A percentile compares a stretch with the other conserved stretches of the same genome.
Evolutionary conservation across 2,113 vertebrate species (phyloP).

Genomic region (Hemiscyllium ocellatum): DNA sequence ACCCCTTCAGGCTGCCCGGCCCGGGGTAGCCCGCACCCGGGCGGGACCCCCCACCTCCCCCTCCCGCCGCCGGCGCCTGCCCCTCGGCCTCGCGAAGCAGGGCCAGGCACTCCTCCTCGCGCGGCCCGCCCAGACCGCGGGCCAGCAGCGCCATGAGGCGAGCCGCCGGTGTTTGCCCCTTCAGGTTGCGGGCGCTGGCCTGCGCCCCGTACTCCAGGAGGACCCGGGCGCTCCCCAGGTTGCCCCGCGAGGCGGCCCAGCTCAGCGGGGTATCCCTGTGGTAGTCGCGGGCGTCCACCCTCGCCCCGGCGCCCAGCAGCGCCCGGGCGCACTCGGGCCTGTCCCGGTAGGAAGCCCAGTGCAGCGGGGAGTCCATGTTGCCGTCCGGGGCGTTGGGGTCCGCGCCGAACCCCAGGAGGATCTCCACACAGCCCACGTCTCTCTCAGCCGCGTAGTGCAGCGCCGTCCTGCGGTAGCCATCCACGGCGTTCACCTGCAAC

Average conservation of each 20-base stretch:
- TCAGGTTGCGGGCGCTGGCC: slow-evolving; percentile 79
- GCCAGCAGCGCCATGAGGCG: slow-evolving; percentile 77
- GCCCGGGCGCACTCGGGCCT: slow-evolving; percentile 79
- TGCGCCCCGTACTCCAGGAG: slow-evolving; percentile 85
- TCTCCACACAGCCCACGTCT: slow-evolving; percentile 85
- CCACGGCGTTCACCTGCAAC: slow-evolving; percentile 75
- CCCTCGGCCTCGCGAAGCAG: slow-evolving; percentile 75
- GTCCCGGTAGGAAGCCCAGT: slow-evolving; percentile 96
- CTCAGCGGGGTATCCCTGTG: slow-evolving; percentile 88
- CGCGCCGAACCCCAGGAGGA: slow-evolving; percentile 83
- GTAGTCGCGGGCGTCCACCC: slow-evolving; percentile 80
- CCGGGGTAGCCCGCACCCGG: slow-evolving; percentile 59
- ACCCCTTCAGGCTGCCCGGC: slow-evolving; percentile 69
- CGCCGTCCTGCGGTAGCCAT: slow-evolving; percentile 91
- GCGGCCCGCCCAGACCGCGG: slow-evolving; percentile 77
- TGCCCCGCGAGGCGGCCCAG: slow-evolving; percentile 83
- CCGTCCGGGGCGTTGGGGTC: slow-evolving; percentile 80
- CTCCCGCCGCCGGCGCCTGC: slow-evolving; percentile 65
- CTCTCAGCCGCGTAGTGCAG: slow-evolving; percentile 93
- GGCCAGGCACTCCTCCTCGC: slow-evolving; percentile 84
- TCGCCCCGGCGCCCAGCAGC: slow-evolving; percentile 78
- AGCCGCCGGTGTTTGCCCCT: slow-evolving; percentile 84
- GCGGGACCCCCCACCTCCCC: slow-evolving; percentile 63
- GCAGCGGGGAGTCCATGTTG: slow-evolving; percentile 89
- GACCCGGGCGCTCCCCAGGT: slow-evolving; percentile 82